Evolutionary conservation across 2,797 vertebrate species (phyloP), one percentile per base, ranked within the genome.

Genomic region (Eospalax fontanierii): DNA sequence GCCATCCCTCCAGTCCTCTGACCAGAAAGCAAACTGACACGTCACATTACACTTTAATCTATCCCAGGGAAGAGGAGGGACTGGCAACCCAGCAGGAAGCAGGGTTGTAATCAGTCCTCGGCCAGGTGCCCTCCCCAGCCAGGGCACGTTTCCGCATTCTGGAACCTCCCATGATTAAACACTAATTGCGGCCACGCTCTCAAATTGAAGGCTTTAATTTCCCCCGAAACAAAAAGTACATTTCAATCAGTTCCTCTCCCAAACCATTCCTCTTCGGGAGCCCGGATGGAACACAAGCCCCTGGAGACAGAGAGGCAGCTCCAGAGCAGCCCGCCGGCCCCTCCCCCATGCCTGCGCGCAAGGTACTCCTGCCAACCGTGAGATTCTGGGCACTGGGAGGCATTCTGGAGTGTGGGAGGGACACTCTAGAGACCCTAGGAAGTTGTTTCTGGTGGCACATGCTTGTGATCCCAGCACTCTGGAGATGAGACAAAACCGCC

Each of bases 181-280:
- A 95, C 96, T 98, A 98, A 98, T 98, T 97, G 96, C 97, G 38
- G 73, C 97, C 96, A 97, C 38, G 0, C 96, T 98, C 98, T 98
- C 98, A 97, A 98, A 98, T 98, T 96, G 92, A 97, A 78, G 89
- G 89, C 97, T 98, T 98, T 98, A 97, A 98, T 98, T 98, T 98
- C 96, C 96, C 35, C 93, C 15, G 0, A 95, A 97, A 96, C 0
- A 59, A 86, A 94, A 93, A 94, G 89, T 87, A 96, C 95, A 98
- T 98, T 97, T 97, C 97, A 97, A 95, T 98, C 97, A 97, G 95
- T 73, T 98, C 96, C 94, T 94, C 94, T 97, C 95, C 76, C 38
- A 96, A 97, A 96, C 40, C 78, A 10, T 26, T 26, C 88, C 79
- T 86, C 76, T 76, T 75, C 10, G 2, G 63, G 43, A 46, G 46